A percentile compares a stretch with the other conserved stretches of the same genome.
Conservation (phyloP, 2,113 vertebrate species). For the Trichechus manatus region DNA sequence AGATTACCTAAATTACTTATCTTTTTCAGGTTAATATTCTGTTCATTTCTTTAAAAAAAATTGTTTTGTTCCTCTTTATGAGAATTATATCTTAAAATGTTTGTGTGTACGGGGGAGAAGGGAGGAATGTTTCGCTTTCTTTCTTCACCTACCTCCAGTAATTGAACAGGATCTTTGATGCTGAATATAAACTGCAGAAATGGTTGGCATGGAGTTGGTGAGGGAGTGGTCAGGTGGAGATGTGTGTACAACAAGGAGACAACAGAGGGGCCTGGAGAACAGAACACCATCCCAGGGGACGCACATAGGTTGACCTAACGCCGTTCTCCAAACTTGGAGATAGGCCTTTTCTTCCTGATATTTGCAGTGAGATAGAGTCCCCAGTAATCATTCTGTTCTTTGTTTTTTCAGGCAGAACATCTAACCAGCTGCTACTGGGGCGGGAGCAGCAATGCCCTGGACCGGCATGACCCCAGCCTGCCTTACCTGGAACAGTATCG, state of each 20-base stretch:
- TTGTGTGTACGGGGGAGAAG: background rate
- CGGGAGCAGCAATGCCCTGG: slow-evolving; percentile 94
- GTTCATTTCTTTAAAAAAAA: background rate
- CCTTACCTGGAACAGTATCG: slow-evolving; percentile 99
- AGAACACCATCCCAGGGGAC: background rate
- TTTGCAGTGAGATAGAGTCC: background rate
- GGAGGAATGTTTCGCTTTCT: rapidly evolving
- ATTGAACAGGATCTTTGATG: background rate
- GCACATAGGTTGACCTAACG: background rate
- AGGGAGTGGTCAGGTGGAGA: background rate
- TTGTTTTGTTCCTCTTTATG: background rate
- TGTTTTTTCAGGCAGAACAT: slow-evolving; percentile 93
- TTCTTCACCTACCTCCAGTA: background rate
- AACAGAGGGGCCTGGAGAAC: background rate
- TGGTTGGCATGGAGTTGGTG: background rate
- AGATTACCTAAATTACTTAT: background rate
- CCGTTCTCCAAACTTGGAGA: background rate
- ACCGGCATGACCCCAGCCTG: slow-evolving; percentile 97
- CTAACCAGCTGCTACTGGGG: slow-evolving; percentile 99
- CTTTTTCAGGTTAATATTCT: background rate
- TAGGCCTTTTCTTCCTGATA: background rate
- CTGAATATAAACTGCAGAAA: background rate
- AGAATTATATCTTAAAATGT: background rate
- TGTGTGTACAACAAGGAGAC: too few species aligned
- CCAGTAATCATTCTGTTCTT: background rate